Base-by-base conservation (phyloP, 2,113 vertebrate genomes). In the Colaptes auratus region DNA sequence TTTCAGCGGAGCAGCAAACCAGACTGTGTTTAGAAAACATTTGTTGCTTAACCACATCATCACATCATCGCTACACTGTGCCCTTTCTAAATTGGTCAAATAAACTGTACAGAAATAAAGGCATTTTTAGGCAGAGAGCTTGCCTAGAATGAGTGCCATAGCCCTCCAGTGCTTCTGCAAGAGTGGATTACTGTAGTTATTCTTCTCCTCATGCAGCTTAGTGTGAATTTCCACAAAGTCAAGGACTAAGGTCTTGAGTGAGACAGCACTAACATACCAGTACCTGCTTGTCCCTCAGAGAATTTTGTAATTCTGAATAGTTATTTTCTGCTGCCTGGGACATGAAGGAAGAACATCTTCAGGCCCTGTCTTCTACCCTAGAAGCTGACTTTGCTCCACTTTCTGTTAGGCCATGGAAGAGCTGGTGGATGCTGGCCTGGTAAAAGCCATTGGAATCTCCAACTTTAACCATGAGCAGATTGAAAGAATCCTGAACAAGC, bases 401-500 rank as follows among this genome's bases (percentile, higher is more conserved):
- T 60, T n/a, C 28, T 74, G 6, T 55, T 90, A 99, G 99, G 99
- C 91, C 36, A 99, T 99, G 99, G 99, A 99, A 15, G 98, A 98
- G 55, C 98, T 99, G 81, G 97, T 99, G 67, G 99, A 99, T 28
- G 97, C 96, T 55, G 98, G 99, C 5, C 88, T 99, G 92, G 99
- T 99, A 16, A 99, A 98, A 96, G 97, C 98, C 30, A 98, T 99
- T 28, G 99, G 99, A 0, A 28, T 99, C 82, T 99, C 99, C 85
- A 99, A 99, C 97, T 99, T 79, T 70, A 99, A 99, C 97, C 98
- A 24, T n/a, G 44, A 98, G 11, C 98, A 99, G 93, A 97, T 96
- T 13, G 98, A 99, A 95, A 95, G 96, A 70, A 66, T 99, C 72
- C 94, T 99, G 80, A 99, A 98, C 91, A 99, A 99, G 83, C 98